These are phyloP conservation scores for Callionymus lyra DNA, from an alignment of 2,113 vertebrate species.

Conservation along the genomic window DNA sequence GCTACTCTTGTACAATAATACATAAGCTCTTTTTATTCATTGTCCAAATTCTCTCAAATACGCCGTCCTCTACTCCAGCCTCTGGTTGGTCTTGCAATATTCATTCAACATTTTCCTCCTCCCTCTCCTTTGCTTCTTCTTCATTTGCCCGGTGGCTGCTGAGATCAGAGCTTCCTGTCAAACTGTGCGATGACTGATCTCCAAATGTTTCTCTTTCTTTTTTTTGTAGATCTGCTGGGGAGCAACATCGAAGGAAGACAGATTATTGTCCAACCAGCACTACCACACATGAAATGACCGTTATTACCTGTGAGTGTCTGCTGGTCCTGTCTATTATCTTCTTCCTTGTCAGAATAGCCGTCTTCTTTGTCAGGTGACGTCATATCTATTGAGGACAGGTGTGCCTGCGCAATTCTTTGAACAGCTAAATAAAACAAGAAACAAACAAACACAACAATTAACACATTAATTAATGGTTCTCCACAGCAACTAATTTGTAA, in stretches of 20 bases:
- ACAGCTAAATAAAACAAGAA: constrained; percentile 62
- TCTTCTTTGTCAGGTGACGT: constrained; percentile 49
- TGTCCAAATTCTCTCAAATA: not conserved
- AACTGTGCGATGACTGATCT: constrained; percentile 10
- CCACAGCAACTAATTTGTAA: no score
- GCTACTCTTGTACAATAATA: no score
- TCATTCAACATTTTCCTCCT: constrained; percentile 33
- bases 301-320: constrained; percentile 1
- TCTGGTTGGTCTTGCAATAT: no score
- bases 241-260: not conserved
- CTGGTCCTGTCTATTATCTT: constrained; percentile 31
- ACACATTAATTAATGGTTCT: no score
- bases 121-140: constrained; percentile 15
- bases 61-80: constrained; percentile 2
- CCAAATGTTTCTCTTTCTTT: constrained; percentile 13
- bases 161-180: constrained; percentile 5
- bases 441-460: not conserved
- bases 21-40: no score
- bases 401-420: constrained; percentile 83
- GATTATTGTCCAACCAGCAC: not conserved
- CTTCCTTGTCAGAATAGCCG: constrained; percentile 54
- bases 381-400: constrained; percentile 72
- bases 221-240: constrained; percentile 16
- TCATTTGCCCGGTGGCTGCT: not conserved
- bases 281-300: no score